These are phyloP conservation scores for Cordilura impudica DNA, from an alignment of 2,888 invertebrate species.

Conservation along the genomic window DNA sequence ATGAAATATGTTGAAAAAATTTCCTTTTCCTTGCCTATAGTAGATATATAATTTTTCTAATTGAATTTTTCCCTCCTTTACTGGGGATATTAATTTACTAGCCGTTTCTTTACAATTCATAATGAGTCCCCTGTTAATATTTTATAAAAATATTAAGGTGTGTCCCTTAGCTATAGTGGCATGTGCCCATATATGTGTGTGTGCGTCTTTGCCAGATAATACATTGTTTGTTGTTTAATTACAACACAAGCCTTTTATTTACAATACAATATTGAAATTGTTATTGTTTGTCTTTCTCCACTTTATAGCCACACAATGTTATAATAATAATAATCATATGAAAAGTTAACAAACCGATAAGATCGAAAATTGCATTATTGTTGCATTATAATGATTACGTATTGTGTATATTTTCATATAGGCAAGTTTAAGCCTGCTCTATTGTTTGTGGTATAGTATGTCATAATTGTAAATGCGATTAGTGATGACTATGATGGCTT, in stretches of 20 bases:
- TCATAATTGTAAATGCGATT: background rate
- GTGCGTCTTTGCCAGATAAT: constrained; percentile 28
- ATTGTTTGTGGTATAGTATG: constrained; percentile 16
- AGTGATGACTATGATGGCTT: background rate
- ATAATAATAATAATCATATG: constrained; percentile 15
- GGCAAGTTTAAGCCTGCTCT: constrained; percentile 1
- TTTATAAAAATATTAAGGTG: constrained; percentile 52
- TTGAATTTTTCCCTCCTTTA: constrained; percentile 48
- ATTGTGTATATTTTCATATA: constrained; percentile 42
- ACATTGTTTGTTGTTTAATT: constrained; percentile 27
- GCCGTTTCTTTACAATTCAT: constrained; percentile 35
- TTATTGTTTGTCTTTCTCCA: constrained; percentile 43
- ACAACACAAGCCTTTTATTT: constrained; percentile 43
- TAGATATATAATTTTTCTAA: constrained; percentile 54
- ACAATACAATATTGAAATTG: constrained; percentile 52
- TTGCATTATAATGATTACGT: constrained; percentile 49
- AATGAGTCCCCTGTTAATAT: constrained; percentile 60
- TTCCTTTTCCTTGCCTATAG: background rate
- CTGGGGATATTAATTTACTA: constrained; percentile 55
- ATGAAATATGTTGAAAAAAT: background rate
- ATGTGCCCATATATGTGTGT: background rate
- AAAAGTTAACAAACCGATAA: constrained; percentile 55
- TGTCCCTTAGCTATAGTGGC: constrained; percentile 28
- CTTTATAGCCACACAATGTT: background rate
- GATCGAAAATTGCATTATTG: constrained; percentile 59